Base-by-base conservation (phyloP, 2,888 invertebrate genomes). In the Campoplex capitator region DNA sequence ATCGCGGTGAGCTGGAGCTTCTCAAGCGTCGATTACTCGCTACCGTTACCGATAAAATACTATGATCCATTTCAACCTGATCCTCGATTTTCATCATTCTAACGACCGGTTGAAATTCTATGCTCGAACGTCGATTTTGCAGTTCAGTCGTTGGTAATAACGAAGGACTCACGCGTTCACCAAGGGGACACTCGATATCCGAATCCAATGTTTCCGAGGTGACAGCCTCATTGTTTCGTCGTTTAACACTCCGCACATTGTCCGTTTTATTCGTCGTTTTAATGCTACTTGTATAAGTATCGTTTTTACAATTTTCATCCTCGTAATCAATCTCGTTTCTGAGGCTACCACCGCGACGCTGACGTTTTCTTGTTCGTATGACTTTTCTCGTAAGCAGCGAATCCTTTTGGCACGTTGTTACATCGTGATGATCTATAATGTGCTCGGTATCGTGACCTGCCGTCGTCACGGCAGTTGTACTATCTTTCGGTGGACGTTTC, bases 81-180 rank as follows among this genome's bases (percentile, higher is more conserved):
- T 94, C 94, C 88, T 96, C 96, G 90, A 97, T 95, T 88, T 97
- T 96, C 92, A 96, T 96, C 89, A 97, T 96, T 16, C 96, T 95
- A 89, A 97, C 97, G 85, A 96, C 96, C 0, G 97, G 97, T 93
- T 97, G 96, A 92, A 96, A 95, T 92, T 96, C 95, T 35, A 94
- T 94, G 81, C 93, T 94, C 3, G 93, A 93, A 1, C 94, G 92
- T 82, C 93, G 91, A 86, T 94, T 92, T 83, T 94, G 91, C 13
- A 93, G 82, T 32, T 93, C 93, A 4, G 91, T 88, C 1, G 91
- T 89, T 3, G 91, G 86, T 45, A 92, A 88, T 8, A 91, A 65
- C 2, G 91, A 91, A 7, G 92, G 92, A 42, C 90, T 91, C 1
- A 92, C 89, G 23, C 92, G 91, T 23, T 93, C 93, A 8, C 90